phyloP scores from a whole-genome alignment of 2,113 vertebrate genomes.

The Pterophyllum scalare region DNA sequence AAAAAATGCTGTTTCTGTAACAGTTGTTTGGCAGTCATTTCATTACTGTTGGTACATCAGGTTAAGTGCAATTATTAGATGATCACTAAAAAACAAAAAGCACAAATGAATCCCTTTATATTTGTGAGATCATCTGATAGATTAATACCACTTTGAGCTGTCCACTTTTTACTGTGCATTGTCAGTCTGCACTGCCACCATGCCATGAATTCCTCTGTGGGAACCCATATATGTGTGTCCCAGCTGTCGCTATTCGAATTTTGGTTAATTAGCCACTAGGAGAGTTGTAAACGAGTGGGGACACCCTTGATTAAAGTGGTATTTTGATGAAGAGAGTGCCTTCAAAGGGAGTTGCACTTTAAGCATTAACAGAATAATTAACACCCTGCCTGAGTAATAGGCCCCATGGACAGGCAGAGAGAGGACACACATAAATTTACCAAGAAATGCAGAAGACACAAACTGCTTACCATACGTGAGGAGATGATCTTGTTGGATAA shows the following conservation, averaged over 20 bases:
- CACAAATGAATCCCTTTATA: background rate
- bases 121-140: background rate
- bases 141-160: background rate
- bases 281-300: constrained; percentile 63
- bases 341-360: constrained; percentile 68
- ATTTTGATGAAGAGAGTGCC: constrained; percentile 56
- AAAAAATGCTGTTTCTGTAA: background rate
- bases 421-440: constrained; percentile 29
- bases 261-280: constrained; percentile 66
- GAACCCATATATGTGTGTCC: constrained; percentile 16
- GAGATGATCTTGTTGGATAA: background rate
- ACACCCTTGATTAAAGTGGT: constrained; percentile 69
- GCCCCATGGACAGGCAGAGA: constrained; percentile 24
- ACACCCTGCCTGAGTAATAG: constrained; percentile 42
- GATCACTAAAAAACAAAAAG: background rate
- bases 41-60: background rate
- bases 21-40: background rate
- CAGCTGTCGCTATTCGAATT: constrained; percentile 40
- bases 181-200: background rate
- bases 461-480: background rate
- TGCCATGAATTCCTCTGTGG: constrained; percentile 33
- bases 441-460: background rate
- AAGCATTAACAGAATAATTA: constrained; percentile 69
- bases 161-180: background rate
- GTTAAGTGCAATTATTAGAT: background rate